Percentiles rank a stretch among this genome's conserved stretches.
These are phyloP conservation scores for Gallirallus australis DNA, from an alignment of 2,797 vertebrate genomes.

Conservation along the genomic window DNA sequence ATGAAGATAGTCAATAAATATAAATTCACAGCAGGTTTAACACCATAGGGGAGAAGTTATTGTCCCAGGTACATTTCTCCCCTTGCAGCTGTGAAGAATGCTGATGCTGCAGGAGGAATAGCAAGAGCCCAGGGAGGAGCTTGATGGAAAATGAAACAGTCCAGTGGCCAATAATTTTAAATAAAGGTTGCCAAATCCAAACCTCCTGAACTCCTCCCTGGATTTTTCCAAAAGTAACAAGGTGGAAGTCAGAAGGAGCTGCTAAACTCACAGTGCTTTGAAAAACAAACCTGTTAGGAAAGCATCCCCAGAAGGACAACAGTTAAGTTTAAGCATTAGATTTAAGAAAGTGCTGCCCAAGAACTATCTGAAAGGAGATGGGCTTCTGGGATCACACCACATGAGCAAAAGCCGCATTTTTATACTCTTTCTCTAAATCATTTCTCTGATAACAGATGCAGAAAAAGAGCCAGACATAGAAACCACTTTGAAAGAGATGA, in stretches of 20 bases:
- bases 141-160: background rate
- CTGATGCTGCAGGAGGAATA: slow-evolving; percentile 33
- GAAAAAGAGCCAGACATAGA: background rate
- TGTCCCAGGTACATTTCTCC: background rate
- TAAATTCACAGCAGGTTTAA: background rate
- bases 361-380: background rate
- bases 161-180: background rate
- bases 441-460: background rate
- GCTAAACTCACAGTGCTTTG: background rate
- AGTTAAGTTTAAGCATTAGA: background rate
- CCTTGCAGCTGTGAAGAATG: slow-evolving; percentile 10
- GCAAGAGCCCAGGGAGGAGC: background rate
- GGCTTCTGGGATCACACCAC: background rate
- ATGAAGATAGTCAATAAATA: background rate
- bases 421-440: background rate
- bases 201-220: background rate
- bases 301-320: background rate
- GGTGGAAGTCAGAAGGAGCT: background rate
- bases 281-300: background rate
- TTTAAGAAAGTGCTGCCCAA: background rate
- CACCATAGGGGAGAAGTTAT: background rate
- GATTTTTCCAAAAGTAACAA: background rate
- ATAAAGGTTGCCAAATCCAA: background rate
- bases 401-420: background rate
- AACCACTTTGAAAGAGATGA: background rate